A percentile compares a stretch with the other conserved stretches of the same genome.
Conservation (phyloP, 2,113 vertebrate species). For the Cyprinus carpio region DNA sequence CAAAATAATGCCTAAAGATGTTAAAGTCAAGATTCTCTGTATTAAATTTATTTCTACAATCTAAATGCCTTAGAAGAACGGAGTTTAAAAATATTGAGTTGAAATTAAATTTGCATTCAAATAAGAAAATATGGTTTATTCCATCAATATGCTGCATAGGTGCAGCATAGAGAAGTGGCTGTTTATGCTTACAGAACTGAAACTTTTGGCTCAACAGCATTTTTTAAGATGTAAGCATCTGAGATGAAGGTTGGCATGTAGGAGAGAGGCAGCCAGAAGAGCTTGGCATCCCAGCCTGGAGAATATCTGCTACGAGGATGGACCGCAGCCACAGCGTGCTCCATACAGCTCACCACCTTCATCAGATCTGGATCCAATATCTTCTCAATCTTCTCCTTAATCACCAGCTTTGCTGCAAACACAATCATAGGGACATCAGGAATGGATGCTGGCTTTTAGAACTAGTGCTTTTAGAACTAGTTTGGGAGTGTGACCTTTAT, state of each 20-base stretch:
- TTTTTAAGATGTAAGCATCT: slow-evolving; percentile 74
- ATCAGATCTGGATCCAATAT: slow-evolving; percentile 73
- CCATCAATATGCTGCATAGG: background rate
- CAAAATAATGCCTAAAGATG: no score
- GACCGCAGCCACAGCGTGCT: slow-evolving; percentile 77
- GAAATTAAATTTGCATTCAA: no score
- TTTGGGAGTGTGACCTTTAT: no score
- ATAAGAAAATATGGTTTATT: no score
- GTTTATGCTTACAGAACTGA: slow-evolving; percentile 39
- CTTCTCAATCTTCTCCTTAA: slow-evolving; percentile 57
- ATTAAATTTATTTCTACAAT: no score
- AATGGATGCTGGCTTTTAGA: background rate
- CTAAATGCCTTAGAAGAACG: no score
- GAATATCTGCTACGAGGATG: slow-evolving; percentile 73
- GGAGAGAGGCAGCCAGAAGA: slow-evolving; percentile 75
- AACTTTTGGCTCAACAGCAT: slow-evolving; percentile 60
- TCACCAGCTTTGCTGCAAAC: background rate
- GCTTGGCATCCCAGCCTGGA: slow-evolving; percentile 77
- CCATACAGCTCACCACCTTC: slow-evolving; percentile 78
- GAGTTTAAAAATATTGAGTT: no score
- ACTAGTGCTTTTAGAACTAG: background rate
- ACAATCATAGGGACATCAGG: background rate
- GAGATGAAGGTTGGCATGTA: slow-evolving; percentile 79
- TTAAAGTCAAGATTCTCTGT: no score
- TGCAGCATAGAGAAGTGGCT: background rate